These are phyloP conservation scores for Sminthurides aquaticus DNA, from an alignment of 2,888 invertebrate species.

Conservation along the genomic window DNA sequence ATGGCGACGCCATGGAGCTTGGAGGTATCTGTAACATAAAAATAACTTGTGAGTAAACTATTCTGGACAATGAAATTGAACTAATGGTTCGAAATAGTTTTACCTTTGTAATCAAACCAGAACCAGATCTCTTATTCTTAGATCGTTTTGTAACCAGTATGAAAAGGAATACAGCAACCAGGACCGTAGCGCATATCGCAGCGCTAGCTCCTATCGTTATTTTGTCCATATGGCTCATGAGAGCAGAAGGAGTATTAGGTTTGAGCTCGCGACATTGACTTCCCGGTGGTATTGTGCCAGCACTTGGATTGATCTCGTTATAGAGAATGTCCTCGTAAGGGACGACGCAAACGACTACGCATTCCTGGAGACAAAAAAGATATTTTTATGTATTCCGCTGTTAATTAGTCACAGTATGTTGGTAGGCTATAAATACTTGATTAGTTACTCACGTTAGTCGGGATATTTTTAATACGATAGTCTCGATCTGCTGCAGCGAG, in stretches of 20 bases:
- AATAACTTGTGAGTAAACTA: no score
- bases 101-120: conserved; percentile 40
- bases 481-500: conserved; percentile 81
- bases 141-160: conserved; percentile 71
- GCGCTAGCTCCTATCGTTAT: conserved; percentile 89
- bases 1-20: conserved; percentile 34
- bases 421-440: neutral
- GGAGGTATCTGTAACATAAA: conserved; percentile 23
- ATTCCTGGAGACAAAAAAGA: conserved; percentile 59
- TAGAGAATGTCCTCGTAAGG: conserved; percentile 64
- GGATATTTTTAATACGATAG: conserved; percentile 87
- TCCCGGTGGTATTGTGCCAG: conserved; percentile 71
- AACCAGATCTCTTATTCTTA: conserved; percentile 29
- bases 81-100: neutral
- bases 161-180: conserved; percentile 81
- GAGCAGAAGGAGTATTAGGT: conserved; percentile 71
- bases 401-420: neutral
- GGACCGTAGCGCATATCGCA: conserved; percentile 84
- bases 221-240: conserved; percentile 75
- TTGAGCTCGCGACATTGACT: conserved; percentile 71
- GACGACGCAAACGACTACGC: conserved; percentile 86
- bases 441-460: conserved; percentile 61
- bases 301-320: conserved; percentile 42
- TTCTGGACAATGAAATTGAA: neutral
- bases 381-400: neutral